Conservation (phyloP, 2,797 vertebrate genomes). For the Pangasius mekongensis region DNA sequence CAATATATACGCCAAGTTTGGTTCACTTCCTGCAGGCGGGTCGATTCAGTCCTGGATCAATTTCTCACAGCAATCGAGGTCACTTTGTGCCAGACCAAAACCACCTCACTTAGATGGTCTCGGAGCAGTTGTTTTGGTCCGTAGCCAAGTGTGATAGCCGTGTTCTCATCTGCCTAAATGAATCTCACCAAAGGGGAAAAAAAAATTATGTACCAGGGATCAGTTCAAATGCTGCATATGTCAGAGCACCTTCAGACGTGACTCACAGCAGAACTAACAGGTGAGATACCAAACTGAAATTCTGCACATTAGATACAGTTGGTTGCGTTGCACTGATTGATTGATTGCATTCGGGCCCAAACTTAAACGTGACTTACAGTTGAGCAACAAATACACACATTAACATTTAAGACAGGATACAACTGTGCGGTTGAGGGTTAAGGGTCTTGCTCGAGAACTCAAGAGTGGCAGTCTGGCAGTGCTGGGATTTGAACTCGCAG, state of each 20-base stretch:
- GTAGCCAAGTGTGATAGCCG: neutral
- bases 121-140: neutral
- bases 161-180: neutral
- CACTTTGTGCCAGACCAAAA: conserved; percentile 5
- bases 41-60: neutral
- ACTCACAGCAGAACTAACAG: neutral
- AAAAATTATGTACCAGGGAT: neutral
- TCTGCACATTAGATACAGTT: neutral
- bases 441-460: neutral
- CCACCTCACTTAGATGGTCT: neutral
- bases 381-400: neutral
- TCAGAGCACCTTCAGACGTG: neutral
- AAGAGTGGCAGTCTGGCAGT: neutral
- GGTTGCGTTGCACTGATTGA: neutral
- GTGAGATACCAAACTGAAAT: neutral
- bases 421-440: neutral
- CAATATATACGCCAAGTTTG: neutral
- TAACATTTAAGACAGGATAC: neutral
- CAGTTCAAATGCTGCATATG: neutral
- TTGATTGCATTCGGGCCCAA: neutral
- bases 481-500: neutral
- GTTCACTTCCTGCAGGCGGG: neutral
- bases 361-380: neutral
- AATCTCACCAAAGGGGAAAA: neutral
- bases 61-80: neutral